Conservation (phyloP, 2,888 invertebrate species). For the Lutraria lutraria region DNA sequence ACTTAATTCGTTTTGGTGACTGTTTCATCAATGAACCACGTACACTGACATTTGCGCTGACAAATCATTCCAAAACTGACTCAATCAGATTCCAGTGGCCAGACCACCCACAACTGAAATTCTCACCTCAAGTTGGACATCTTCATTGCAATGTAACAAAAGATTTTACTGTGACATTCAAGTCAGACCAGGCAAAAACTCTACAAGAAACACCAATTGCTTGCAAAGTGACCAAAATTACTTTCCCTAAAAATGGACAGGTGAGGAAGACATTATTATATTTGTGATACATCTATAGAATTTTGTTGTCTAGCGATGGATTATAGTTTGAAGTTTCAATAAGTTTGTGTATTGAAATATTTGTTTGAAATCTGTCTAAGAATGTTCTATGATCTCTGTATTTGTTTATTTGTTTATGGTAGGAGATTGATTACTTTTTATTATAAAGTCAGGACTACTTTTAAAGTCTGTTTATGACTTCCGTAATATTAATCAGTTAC, state of each 20-base stretch:
- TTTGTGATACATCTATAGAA: neutral
- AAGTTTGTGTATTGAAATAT: neutral
- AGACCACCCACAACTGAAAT: slow-evolving; percentile 86
- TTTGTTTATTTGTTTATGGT: too few relatives aligned
- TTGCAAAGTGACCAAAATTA: slow-evolving; percentile 85
- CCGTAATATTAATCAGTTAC: too few relatives aligned
- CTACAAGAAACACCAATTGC: slow-evolving; percentile 79
- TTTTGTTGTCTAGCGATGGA: neutral
- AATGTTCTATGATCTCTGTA: too few relatives aligned
- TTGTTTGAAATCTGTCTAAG: too few relatives aligned
- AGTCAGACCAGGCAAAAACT: slow-evolving; percentile 86
- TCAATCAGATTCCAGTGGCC: slow-evolving; percentile 85
- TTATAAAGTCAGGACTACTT: too few relatives aligned
- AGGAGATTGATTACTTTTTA: too few relatives aligned
- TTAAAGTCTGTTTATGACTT: too few relatives aligned
- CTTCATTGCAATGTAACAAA: slow-evolving; percentile 87
- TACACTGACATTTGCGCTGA: slow-evolving; percentile 84
- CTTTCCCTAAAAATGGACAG: slow-evolving; percentile 84
- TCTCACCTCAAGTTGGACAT: slow-evolving; percentile 87
- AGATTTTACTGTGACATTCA: slow-evolving; percentile 88
- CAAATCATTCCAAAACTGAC: slow-evolving; percentile 85
- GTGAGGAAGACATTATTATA: slow-evolving; percentile 51
- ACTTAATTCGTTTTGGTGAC: slow-evolving; percentile 86
- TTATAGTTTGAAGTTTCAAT: too few relatives aligned
- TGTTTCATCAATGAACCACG: slow-evolving; percentile 85